These are phyloP conservation scores for Periophthalmus modestus DNA, from an alignment of 2,113 vertebrate genomes.

Conservation along the genomic window DNA sequence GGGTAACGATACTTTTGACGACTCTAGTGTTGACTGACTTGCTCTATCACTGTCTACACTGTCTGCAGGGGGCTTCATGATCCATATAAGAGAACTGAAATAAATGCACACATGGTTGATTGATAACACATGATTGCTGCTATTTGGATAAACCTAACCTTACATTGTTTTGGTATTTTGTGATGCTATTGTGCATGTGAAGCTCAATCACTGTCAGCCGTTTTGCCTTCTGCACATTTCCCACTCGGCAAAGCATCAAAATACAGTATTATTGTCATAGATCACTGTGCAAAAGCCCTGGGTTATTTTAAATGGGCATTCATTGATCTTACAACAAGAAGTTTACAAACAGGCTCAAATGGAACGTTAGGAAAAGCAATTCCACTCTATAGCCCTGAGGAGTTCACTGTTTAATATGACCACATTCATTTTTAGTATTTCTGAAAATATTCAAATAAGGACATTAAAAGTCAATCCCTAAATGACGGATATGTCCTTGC, in stretches of 20 bases:
- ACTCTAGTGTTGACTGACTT: not conserved
- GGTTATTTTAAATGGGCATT: slow-evolving; percentile 2
- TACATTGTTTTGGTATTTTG: not conserved
- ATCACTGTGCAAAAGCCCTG: slow-evolving; percentile 9
- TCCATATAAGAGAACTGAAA: too few species aligned
- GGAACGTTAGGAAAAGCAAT: slow-evolving; percentile 1
- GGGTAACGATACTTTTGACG: too few species aligned
- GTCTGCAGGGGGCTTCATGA: not conserved
- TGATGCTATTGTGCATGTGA: not conserved
- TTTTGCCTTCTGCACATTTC: not conserved
- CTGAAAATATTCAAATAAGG: not conserved
- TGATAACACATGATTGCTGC: not conserved
- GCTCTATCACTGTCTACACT: not conserved
- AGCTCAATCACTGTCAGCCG: slow-evolving; percentile 4
- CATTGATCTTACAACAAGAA: slow-evolving; percentile 7
- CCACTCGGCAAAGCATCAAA: slow-evolving; percentile 1
- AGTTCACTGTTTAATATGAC: not conserved
- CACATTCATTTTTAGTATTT: not conserved
- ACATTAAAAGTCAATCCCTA: not conserved
- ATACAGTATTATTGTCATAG: slow-evolving; percentile 8
- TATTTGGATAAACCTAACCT: not conserved
- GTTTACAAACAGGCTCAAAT: slow-evolving; percentile 6
- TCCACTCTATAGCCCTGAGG: not conserved
- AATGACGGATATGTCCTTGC: not conserved
- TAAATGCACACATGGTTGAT: not conserved